phyloP scores from a whole-genome alignment of 2,888 invertebrate genomes.

The Perithous albicinctus region DNA sequence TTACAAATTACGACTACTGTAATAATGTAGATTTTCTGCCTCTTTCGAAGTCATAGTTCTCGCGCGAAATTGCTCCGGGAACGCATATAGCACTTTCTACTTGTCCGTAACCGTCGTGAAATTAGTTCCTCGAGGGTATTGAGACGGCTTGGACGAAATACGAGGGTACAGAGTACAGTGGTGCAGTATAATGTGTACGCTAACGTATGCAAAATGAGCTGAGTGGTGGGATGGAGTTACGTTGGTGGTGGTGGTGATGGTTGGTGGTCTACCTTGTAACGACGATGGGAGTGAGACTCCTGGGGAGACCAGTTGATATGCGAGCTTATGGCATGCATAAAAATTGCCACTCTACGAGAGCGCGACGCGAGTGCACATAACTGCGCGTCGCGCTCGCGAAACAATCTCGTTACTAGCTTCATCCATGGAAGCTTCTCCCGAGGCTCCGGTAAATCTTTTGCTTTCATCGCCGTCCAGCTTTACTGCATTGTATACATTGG shows the following conservation, averaged over 20 bases:
- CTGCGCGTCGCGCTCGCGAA: conserved; percentile 18
- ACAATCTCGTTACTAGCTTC: conserved; percentile 50
- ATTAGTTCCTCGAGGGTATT: conserved; percentile 53
- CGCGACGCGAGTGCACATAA: conserved; percentile 40
- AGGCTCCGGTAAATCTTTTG: conserved; percentile 43
- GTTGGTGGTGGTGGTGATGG: neutral
- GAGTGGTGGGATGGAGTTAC: conserved; percentile 2
- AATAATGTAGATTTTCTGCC: conserved; percentile 24
- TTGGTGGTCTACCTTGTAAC: conserved; percentile 31
- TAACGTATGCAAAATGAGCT: conserved; percentile 52
- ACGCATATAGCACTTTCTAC: conserved; percentile 13
- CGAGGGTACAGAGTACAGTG: neutral
- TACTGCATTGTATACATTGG: conserved; percentile 33
- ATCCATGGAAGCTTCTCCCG: conserved; percentile 36
- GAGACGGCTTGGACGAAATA: conserved; percentile 36
- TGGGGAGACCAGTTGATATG: conserved; percentile 40
- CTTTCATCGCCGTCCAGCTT: conserved; percentile 28
- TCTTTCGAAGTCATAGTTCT: neutral
- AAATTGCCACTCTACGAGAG: conserved; percentile 57
- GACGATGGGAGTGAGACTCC: conserved; percentile 37
- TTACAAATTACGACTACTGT: conserved; percentile 5
- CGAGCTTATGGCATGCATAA: conserved; percentile 55
- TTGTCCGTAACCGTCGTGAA: conserved; percentile 43
- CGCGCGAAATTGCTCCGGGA: conserved; percentile 17
- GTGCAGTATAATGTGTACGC: conserved; percentile 30